Base-by-base conservation (phyloP, 2,113 vertebrate species). In the Rynchops niger region DNA sequence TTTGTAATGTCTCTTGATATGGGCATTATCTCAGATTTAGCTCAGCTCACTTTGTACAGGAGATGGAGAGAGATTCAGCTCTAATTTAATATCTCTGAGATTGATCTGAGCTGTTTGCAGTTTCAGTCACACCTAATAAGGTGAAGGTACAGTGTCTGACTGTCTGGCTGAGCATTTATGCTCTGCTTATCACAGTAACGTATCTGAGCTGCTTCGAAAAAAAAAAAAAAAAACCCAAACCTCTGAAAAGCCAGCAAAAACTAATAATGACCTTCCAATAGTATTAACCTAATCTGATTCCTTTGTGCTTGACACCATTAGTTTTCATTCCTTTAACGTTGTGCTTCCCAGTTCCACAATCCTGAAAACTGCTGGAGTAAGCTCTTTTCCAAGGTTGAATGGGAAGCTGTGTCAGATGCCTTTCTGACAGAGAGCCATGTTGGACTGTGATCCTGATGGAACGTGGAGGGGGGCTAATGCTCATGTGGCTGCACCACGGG, bases 11-110 rank as follows among this genome's bases (percentile, higher is more conserved):
- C 76, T 93, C 65, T 66, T 94, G 92, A 94, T 95, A 73, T 26
- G 59, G 69, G 42, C 67, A 94, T 95, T 96, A 88, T 67, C 87
- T 96, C 79, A 88, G 77, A 90, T 73, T 94, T 85, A 86, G 40
- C 77, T 93, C 86, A 38, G 45, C 82, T 95, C 63, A 78, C 74
- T 95, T 94, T 90, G 59, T 93, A 70, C 63, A 71, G 66, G 70
- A 95, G 94, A 76, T 12, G 47, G 91, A 86, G 63, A 78, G 88
- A 97, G 71, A 93, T 82, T 93, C 91, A 80, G 78, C 81, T 92
- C 89, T 97, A 95, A 90, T 96, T 97, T 97, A 97, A 95, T 95
- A 94, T 93, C 87, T 93, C 88, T 69, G 78, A 95, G 95, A 95
- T 94, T 97, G 96, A 97, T 95, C 93, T 91, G 95, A 90, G 85